Base-by-base conservation (phyloP, 2,113 vertebrate species). In the Dasyprocta punctata region DNA sequence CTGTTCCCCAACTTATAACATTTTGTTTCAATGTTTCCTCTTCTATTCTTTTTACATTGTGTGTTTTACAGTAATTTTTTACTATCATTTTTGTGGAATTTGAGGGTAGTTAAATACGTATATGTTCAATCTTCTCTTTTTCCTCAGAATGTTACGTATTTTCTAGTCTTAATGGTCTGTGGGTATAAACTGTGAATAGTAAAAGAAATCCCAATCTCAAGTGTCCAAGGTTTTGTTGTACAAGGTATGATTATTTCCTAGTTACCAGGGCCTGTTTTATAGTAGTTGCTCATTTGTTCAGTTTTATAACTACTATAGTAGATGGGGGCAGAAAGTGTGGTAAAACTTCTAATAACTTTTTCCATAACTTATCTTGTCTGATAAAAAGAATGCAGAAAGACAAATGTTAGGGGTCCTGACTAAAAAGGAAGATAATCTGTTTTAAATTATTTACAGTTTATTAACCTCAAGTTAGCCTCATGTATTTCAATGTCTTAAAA, bases 1-100 rank as follows among this genome's bases (percentile, higher is more conserved):
- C 49, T 85, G 24, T 89, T 94, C 82, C 81, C 63, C 52, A 56
- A 44, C 16, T 96, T 28, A 36, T 4, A 47, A 13, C 8, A 67
- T 92, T 87, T 87, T 92, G 52, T 86, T 78, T 41, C 6, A 56
- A 36, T 82, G 38, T 73, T 85, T 88, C 47, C 41, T 97, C 44
- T 82, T 56, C 41, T 56, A 41, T 38, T 47, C 33, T 81, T 86
- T 85, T 38, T 58, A 69, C 22, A 24, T 91, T 78, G 17, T n/a
- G 16, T 93, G 16, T 78, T 87, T 73, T 92, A 86, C 75, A 65
- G 38, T 19, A 30, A 92, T 44, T 69, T 36, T 87, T 92, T 69
- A 44, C 77, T 52, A 19, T 38, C 4, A 58, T 81, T 87, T 93
- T 92, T 85, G 41, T 47, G 36, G 22, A 69, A 71, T 71, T 92